Evolutionary conservation across 1,140 invertebrate species (phyloP).

Genomic region (Tetramorium alpestre): DNA sequence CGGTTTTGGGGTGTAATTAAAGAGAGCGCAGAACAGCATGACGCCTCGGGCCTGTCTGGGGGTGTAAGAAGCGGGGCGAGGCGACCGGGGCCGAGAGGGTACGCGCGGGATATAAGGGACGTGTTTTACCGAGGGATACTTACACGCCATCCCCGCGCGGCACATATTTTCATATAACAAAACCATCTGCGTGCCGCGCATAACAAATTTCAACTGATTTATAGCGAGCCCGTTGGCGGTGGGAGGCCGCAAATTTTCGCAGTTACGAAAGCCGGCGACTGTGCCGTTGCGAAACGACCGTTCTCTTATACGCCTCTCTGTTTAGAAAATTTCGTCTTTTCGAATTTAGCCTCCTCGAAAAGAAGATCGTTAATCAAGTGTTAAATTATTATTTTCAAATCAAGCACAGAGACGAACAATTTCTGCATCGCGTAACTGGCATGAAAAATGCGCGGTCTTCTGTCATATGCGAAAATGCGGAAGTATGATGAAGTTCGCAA

Average conservation of each 20-base stretch:
- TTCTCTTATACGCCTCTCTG: not conserved
- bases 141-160: slow-evolving; percentile 84
- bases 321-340: slow-evolving; percentile 44
- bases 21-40: slow-evolving; percentile 85
- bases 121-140: slow-evolving; percentile 85
- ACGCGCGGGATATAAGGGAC: slow-evolving; percentile 83
- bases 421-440: not conserved
- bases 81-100: slow-evolving; percentile 64
- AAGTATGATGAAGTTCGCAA: slow-evolving; percentile 28
- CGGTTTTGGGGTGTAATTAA: slow-evolving; percentile 83
- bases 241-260: slow-evolving; percentile 74
- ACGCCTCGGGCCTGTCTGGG: slow-evolving; percentile 79
- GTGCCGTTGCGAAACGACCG: not conserved
- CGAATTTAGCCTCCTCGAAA: not conserved
- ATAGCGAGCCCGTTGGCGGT: slow-evolving; percentile 79
- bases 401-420: not conserved
- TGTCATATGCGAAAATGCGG: slow-evolving; percentile 16
- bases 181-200: slow-evolving; percentile 86
- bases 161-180: slow-evolving; percentile 87
- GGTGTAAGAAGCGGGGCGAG: slow-evolving; percentile 78
- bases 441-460: not conserved
- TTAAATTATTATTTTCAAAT: not conserved
- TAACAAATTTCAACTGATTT: slow-evolving; percentile 87
- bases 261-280: slow-evolving; percentile 65
- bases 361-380: too few species aligned